Evolutionary conservation across 2,797 vertebrate species (phyloP), one percentile per base, ranked within the genome.

Genomic region (Diglossa cyanea): DNA sequence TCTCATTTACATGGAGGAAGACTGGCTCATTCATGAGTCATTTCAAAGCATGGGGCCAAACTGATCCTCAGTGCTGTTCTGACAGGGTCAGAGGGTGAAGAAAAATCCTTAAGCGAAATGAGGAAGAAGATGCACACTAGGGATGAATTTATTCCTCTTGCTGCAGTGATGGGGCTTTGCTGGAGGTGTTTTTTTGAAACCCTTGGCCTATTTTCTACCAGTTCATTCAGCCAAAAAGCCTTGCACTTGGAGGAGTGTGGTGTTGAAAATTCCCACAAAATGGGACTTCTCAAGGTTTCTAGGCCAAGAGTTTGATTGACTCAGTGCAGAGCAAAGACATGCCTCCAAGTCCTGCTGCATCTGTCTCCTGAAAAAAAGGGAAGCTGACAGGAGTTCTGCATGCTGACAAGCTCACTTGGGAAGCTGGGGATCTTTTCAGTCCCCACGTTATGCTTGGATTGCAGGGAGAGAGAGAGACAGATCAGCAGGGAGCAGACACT

Each of bases 31-130:
- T 93, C 88, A 86, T 35, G 89, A 96, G 94, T 96, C 79, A 91
- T 93, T 94, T 93, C 73, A 93, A 90, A 96, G 91, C 76, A 88
- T 1, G 7, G 60, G 80, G 86, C 67, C 83, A 95, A 84, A 70
- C 30, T 88, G 82, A 96, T 97, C 35, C 70, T 70, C 53, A 28
- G 73, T 33, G 79, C 81, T 75, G 63, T 40, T 96, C 87, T 95
- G 94, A 88, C 83, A 86, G 87, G 94, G 91, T 96, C 93, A 94
- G 89, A 72, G 67, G 45, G 66, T 54, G 79, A 91, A 78, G 70
- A 71, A 78, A 80, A 93, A 95, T 55, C 79, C 53, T 0, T 84
- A 90, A 81, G 62, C n/a, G 87, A 83, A 92, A 86, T 14, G 50
- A 53, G 35, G 58, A 68, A 88, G 62, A 30, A 68, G 79, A 79